Conservation (phyloP, 2,113 vertebrate genomes). For the Synchiropus splendidus region DNA sequence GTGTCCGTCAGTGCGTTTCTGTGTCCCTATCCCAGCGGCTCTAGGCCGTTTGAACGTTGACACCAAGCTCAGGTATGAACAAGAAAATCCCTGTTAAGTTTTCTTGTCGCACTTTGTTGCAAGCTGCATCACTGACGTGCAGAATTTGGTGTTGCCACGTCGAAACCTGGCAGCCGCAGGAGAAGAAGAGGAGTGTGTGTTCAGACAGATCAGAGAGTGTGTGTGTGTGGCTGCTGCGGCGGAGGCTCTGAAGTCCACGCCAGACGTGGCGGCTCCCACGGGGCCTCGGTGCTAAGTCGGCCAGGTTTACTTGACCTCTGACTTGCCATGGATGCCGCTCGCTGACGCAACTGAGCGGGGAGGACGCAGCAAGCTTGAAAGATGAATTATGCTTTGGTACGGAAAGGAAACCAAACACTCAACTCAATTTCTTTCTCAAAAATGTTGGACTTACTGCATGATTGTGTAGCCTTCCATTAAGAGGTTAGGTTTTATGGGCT, state of each 20-base stretch:
- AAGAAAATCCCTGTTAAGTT: slow-evolving; percentile 81
- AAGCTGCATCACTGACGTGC: slow-evolving; percentile 48
- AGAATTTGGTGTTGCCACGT: slow-evolving; percentile 63
- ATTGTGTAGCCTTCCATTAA: too few relatives aligned
- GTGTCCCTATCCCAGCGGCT: neutral
- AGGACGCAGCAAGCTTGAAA: slow-evolving; percentile 4
- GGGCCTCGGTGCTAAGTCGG: slow-evolving; percentile 29
- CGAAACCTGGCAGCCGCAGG: slow-evolving; percentile 46
- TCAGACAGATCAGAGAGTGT: slow-evolving; percentile 14
- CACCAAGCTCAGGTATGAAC: slow-evolving; percentile 67
- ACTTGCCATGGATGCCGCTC: slow-evolving; percentile 19
- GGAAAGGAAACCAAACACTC: neutral
- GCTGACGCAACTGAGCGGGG: slow-evolving; percentile 4
- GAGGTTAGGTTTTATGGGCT: too few relatives aligned
- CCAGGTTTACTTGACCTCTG: slow-evolving; percentile 55
- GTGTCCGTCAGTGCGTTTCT: neutral
- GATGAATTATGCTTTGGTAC: slow-evolving; percentile 5
- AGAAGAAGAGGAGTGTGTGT: slow-evolving; percentile 15
- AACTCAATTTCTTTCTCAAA: too few relatives aligned
- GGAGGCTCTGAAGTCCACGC: slow-evolving; percentile 29
- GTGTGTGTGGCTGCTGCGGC: slow-evolving; percentile 28
- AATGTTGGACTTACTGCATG: too few relatives aligned
- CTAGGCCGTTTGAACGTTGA: neutral
- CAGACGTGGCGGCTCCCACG: slow-evolving; percentile 54
- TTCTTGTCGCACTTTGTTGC: slow-evolving; percentile 71